phyloP scores from a whole-genome alignment of 1,140 invertebrate genomes.

The Drosophila yakuba region DNA sequence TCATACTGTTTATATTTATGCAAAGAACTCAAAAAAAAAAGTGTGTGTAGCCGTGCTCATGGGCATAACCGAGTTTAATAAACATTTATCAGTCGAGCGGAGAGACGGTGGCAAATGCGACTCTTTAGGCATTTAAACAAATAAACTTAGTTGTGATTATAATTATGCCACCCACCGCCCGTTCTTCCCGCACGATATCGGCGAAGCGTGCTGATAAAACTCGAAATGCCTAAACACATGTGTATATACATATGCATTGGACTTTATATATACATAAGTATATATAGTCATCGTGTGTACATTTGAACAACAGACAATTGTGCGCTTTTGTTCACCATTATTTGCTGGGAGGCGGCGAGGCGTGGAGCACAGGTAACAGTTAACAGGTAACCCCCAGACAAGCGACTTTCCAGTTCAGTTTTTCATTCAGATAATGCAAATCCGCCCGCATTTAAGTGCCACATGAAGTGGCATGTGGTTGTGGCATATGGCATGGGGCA shows the following conservation, averaged over 20 bases:
- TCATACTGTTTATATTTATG: slow-evolving; percentile 14
- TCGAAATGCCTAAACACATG: slow-evolving; percentile 20
- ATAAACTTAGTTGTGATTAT: slow-evolving; percentile 53
- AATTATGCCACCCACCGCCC: slow-evolving; percentile 28
- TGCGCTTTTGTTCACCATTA: slow-evolving; percentile 44
- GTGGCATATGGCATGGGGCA: background rate
- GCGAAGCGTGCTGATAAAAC: slow-evolving; percentile 59
- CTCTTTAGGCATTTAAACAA: slow-evolving; percentile 53
- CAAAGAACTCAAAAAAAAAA: slow-evolving; percentile 18
- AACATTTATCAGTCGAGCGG: slow-evolving; percentile 25
- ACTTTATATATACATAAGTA: slow-evolving; percentile 1
- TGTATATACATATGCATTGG: slow-evolving; percentile 2
- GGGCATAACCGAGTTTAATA: slow-evolving; percentile 5
- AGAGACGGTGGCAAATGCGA: slow-evolving; percentile 28
- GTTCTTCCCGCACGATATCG: background rate
- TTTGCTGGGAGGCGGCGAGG: slow-evolving; percentile 26
- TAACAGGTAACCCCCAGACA: slow-evolving; percentile 11
- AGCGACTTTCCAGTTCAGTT: slow-evolving; percentile 17
- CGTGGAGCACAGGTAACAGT: slow-evolving; percentile 9
- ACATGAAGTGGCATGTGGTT: background rate
- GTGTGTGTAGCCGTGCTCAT: slow-evolving; percentile 26
- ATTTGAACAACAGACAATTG: slow-evolving; percentile 12
- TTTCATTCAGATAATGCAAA: slow-evolving; percentile 23
- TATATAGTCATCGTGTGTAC: slow-evolving; percentile 17
- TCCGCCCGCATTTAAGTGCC: slow-evolving; percentile 13